These are phyloP conservation scores for Oscheius myriophilus DNA, from an alignment of 2,888 invertebrate species.

Conservation along the genomic window DNA sequence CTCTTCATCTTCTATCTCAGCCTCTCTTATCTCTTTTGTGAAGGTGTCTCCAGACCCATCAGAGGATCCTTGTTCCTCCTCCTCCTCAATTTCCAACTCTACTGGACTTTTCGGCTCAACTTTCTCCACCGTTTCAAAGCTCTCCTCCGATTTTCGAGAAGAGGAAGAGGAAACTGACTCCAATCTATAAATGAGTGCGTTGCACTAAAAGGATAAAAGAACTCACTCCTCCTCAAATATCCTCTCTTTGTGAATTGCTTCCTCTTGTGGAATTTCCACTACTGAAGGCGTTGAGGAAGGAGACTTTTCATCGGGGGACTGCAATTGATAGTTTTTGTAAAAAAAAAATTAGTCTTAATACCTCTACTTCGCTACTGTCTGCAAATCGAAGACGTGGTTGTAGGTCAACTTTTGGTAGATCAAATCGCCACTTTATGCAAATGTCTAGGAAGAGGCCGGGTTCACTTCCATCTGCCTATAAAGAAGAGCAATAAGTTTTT, in stretches of 20 bases:
- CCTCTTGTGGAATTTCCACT: slow-evolving; percentile 13
- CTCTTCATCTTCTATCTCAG: slow-evolving; percentile 10
- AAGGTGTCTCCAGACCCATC: slow-evolving; percentile 18
- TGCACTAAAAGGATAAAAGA: no score
- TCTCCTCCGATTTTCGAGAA: slow-evolving; percentile 23
- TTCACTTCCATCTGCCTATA: slow-evolving; percentile 1
- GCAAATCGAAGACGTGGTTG: no score
- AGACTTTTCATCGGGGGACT: not conserved
- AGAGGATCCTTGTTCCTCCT: not conserved
- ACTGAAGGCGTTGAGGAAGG: slow-evolving; percentile 4
- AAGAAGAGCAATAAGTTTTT: no score
- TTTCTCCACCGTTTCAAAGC: not conserved
- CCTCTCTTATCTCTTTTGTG: slow-evolving; percentile 22
- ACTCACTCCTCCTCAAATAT: slow-evolving; percentile 28
- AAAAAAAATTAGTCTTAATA: no score
- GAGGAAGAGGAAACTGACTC: slow-evolving; percentile 38
- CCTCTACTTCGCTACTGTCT: no score
- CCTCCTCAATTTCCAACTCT: slow-evolving; percentile 7
- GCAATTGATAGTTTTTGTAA: no score
- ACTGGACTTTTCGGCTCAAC: not conserved
- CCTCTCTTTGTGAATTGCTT: slow-evolving; percentile 22
- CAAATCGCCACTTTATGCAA: not conserved
- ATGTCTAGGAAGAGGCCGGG: not conserved
- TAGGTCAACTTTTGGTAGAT: no score
- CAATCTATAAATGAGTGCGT: slow-evolving; percentile 32